Evolutionary conservation across 1,140 invertebrate species (phyloP).

Genomic region (Leptoteleia sp.): DNA sequence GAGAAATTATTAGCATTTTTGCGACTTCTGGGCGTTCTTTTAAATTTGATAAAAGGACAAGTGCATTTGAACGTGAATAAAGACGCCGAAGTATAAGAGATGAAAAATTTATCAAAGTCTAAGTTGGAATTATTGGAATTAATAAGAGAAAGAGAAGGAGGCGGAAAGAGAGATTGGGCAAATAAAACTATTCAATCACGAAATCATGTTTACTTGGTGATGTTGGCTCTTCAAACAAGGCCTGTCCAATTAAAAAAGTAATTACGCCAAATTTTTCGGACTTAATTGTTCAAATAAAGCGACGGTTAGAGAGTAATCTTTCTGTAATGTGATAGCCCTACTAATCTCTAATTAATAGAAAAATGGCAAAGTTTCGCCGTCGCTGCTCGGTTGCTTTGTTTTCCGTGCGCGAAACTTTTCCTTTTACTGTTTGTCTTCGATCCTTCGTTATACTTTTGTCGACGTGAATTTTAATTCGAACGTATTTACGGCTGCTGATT

Average conservation of each 20-base stretch:
- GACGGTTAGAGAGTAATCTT: conserved; percentile 28
- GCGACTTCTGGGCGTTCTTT: conserved; percentile 22
- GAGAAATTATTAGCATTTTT: conserved; percentile 43
- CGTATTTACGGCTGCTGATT: background rate
- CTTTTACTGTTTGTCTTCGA: background rate
- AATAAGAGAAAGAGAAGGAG: conserved; percentile 44
- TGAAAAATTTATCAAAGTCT: conserved; percentile 40
- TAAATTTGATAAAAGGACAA: conserved; percentile 25
- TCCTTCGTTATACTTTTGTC: background rate
- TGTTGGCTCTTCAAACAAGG: conserved; percentile 42
- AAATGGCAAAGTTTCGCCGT: conserved; percentile 22
- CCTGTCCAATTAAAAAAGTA: conserved; percentile 51
- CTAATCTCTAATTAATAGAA: conserved; percentile 45
- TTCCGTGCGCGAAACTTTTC: background rate
- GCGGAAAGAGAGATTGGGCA: conserved; percentile 35
- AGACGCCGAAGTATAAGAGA: conserved; percentile 21
- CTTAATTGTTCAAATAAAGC: conserved; percentile 42
- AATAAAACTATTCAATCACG: conserved; percentile 60
- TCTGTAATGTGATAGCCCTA: conserved; percentile 20
- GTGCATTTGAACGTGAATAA: conserved; percentile 48
- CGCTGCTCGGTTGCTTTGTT: background rate
- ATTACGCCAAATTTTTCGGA: conserved; percentile 30
- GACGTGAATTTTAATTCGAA: too few relatives aligned
- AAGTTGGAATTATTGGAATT: conserved; percentile 41
- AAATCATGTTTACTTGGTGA: conserved; percentile 47